Conservation (phyloP, 1,140 invertebrate genomes). For the Leptonema lineaticorne region DNA sequence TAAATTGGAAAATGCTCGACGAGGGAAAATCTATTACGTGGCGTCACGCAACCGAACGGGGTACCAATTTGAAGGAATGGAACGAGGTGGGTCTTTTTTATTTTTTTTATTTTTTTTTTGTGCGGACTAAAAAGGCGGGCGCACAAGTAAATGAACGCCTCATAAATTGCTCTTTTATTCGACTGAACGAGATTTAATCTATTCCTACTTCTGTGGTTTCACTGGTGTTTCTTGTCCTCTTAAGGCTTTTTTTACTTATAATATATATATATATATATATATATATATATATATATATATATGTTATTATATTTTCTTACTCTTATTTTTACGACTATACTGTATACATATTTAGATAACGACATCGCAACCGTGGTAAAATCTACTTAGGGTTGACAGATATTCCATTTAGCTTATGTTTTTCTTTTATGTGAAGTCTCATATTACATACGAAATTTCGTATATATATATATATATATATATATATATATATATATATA, state of each 20-base stretch:
- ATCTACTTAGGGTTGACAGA: too few relatives aligned
- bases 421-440: too few relatives aligned
- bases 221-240: not conserved
- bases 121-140: not conserved
- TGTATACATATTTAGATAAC: too few relatives aligned
- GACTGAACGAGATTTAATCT: conserved; percentile 32
- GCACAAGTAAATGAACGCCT: conserved; percentile 38
- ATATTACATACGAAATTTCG: too few relatives aligned
- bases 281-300: not conserved
- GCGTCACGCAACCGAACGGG: conserved; percentile 33
- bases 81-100: not conserved
- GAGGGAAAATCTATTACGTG: conserved; percentile 37
- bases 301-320: too few relatives aligned
- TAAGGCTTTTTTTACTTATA: not conserved
- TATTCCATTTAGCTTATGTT: too few relatives aligned
- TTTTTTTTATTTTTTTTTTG: too few relatives aligned
- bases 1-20: conserved; percentile 39
- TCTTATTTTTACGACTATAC: too few relatives aligned
- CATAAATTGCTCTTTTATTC: conserved; percentile 40
- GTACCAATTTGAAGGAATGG: conserved; percentile 24
- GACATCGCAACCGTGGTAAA: too few relatives aligned
- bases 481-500: too few relatives aligned
- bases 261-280: not conserved
- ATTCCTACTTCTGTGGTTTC: not conserved
- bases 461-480: too few relatives aligned